These are phyloP conservation scores for Apotomis betuletana DNA, from an alignment of 2,888 invertebrate species.

Conservation along the genomic window DNA sequence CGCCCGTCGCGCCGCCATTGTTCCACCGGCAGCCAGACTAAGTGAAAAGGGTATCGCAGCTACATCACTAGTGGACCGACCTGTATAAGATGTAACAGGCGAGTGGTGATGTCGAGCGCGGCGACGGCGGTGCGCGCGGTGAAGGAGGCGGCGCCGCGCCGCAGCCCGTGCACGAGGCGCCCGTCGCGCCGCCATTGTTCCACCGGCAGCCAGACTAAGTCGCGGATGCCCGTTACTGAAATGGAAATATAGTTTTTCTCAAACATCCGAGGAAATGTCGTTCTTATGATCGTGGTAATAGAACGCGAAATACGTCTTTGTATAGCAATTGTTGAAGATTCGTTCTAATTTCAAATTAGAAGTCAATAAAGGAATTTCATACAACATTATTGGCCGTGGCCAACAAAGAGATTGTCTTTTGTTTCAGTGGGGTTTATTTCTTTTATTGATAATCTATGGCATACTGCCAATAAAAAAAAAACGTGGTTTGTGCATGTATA, in stretches of 20 bases:
- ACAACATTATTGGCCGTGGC: no score
- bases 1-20: conserved; percentile 1
- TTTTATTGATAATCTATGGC: no score
- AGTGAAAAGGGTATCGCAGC: background rate
- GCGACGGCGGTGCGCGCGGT: conserved; percentile 96
- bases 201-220: conserved; percentile 90
- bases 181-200: conserved; percentile 98
- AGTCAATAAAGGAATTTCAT: no score
- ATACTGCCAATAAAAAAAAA: no score
- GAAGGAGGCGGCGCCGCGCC: conserved; percentile 93
- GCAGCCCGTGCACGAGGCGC: conserved; percentile 59
- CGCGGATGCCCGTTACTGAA: conserved; percentile 93
- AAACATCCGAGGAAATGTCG: no score
- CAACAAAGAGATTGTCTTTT: no score
- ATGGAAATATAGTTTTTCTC: background rate
- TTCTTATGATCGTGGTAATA: no score
- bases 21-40: conserved; percentile 1
- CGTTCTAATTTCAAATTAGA: no score
- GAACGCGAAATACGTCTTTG: no score
- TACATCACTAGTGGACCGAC: conserved; percentile 60
- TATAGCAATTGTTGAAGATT: no score
- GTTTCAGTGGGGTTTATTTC: no score
- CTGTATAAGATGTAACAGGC: conserved; percentile 93
- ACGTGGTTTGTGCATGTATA: no score
- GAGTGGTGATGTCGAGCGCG: conserved; percentile 95